Conservation (phyloP, 2,888 invertebrate genomes). For the Xestobium rufovillosum region DNA sequence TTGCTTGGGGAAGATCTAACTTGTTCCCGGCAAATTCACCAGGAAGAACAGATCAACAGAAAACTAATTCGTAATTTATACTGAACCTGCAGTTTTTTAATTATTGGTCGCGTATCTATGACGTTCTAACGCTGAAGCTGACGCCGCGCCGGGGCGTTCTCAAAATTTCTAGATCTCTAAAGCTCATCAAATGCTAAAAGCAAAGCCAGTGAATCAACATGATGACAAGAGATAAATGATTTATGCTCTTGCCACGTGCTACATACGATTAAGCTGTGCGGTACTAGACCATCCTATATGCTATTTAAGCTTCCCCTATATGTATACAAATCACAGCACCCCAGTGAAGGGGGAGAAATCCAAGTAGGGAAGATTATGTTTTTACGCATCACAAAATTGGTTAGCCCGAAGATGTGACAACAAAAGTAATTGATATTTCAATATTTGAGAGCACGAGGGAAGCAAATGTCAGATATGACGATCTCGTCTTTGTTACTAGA, state of each 20-base stretch:
- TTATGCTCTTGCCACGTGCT: slow-evolving; percentile 2
- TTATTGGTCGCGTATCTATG: too few species aligned
- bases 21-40: too few species aligned
- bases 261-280: neutral
- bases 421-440: slow-evolving; percentile 1
- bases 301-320: slow-evolving; percentile 1
- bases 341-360: neutral
- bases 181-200: slow-evolving; percentile 1
- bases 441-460: too few species aligned
- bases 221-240: slow-evolving; percentile 1
- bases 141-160: neutral
- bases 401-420: neutral
- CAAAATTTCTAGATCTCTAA: neutral
- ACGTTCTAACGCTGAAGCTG: too few species aligned
- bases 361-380: neutral
- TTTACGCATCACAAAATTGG: slow-evolving; percentile 2
- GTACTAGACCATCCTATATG: too few species aligned
- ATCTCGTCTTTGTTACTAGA: too few species aligned
- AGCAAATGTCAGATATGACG: too few species aligned
- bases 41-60: too few species aligned
- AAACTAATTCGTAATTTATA: too few species aligned
- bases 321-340: neutral
- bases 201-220: too few species aligned
- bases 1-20: too few species aligned
- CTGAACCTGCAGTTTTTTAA: too few species aligned